These are phyloP conservation scores for Neodontobutis hainanensis DNA, from an alignment of 2,113 vertebrate species.

Conservation along the genomic window DNA sequence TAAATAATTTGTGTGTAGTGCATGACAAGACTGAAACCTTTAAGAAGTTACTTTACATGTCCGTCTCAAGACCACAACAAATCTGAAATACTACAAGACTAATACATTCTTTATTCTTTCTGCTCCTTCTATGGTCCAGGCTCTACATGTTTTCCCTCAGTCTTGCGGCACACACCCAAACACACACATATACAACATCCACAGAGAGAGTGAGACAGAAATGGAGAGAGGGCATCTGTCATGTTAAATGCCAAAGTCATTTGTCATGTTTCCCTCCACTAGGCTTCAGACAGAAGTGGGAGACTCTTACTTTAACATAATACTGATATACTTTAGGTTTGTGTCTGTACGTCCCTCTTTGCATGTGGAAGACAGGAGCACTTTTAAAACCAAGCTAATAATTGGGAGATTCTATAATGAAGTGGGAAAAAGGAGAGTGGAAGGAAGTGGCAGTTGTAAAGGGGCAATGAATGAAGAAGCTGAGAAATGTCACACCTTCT, in stretches of 20 bases:
- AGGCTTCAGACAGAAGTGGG: constrained; percentile 48
- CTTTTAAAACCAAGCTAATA: constrained; percentile 33
- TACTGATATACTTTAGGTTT: constrained; percentile 47
- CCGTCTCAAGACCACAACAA: too few relatives aligned
- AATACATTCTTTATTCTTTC: too few relatives aligned
- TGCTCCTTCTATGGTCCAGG: neutral
- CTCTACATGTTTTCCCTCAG: neutral
- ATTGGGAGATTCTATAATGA: constrained; percentile 10
- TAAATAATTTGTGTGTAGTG: too few relatives aligned
- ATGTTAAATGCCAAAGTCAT: constrained; percentile 76
- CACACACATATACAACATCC: neutral
- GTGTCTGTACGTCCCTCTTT: constrained; percentile 1
- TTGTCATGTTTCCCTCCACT: constrained; percentile 71
- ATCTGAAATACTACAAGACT: too few relatives aligned
- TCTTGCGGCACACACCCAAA: constrained; percentile 1
- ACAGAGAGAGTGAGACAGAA: neutral
- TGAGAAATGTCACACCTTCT: constrained; percentile 27
- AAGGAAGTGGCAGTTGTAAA: neutral
- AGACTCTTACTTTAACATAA: constrained; percentile 67
- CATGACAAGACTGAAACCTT: too few relatives aligned
- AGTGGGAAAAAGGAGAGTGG: constrained; percentile 6
- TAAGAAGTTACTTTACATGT: too few relatives aligned
- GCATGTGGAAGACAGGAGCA: neutral
- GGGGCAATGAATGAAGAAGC: neutral
- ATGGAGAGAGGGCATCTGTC: constrained; percentile 59